Base-by-base conservation (phyloP, 1,140 invertebrate genomes). In the Conopomorpha cramerella region DNA sequence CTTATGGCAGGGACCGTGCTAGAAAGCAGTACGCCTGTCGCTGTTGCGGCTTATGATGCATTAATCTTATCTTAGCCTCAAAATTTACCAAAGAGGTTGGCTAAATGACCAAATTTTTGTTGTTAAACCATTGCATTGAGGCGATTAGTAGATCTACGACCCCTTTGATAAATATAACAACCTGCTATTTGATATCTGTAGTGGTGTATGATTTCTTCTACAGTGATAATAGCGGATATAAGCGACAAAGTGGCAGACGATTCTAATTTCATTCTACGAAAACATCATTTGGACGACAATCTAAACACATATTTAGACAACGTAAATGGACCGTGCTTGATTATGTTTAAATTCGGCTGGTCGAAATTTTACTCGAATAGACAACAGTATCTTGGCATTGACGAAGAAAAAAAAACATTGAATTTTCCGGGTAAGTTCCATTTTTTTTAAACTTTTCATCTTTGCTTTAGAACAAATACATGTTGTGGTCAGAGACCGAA, bases 271-370 rank as follows among this genome's bases (percentile, higher is more conserved):
- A 54, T 67, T 3, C 41, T 73, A 8, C 38, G 59, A 23, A 73
- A 73, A 34, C 45, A 55, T 32, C 53, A 67, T 41, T 49, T 73
- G 34, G 63, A 73, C 40, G 47, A 55, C 34, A 39, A 67, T 30
- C 10, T 70, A 4, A 66, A 70, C 34, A n/a, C n/a, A n/a, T n/a
- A n/a, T n/a, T n/a, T n/a, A n/a, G 36, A 60, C 19, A 68, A 70
- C 41, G 33, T 49, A n/a, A 63, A 51, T 15, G 59, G 62, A 25
- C 58, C 61, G 3, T 72, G 55, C 34, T 11, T 67, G 2, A 26
- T 73, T 2, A 41, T 73, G 28, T 70, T 73, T 38, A 73, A 66
- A 40, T 70, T 70, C 38, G 68, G 68, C 12, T 73, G 68, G 68
- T 62, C 59, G 36, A 60, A 70, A 43, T 73, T 57, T 39, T 52